Conservation (phyloP, 2,888 invertebrate species). For the Archips xylosteana region DNA sequence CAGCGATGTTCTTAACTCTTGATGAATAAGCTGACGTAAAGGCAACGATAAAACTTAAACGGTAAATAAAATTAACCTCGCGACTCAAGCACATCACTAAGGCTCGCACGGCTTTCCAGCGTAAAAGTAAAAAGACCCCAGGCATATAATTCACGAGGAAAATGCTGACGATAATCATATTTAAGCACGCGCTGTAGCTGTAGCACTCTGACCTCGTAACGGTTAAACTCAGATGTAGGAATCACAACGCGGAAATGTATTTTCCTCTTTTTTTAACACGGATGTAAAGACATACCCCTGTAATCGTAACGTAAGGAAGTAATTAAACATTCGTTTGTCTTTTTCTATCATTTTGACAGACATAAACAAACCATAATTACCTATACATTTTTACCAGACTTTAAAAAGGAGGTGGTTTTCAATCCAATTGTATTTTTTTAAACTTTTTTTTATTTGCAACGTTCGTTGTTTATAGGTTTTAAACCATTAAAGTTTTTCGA, state of each 20-base stretch:
- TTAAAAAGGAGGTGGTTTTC: too few relatives aligned
- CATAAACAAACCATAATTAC: too few relatives aligned
- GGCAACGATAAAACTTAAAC: background rate
- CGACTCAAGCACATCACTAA: background rate
- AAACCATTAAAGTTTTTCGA: too few relatives aligned
- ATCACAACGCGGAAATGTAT: constrained; percentile 1
- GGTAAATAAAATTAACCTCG: constrained; percentile 4
- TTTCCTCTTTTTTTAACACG: constrained; percentile 8
- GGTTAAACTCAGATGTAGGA: constrained; percentile 18
- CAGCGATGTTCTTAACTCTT: too few relatives aligned
- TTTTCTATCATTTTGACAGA: too few relatives aligned
- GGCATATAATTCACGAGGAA: constrained; percentile 47
- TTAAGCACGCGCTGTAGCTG: constrained; percentile 16
- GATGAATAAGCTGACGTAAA: background rate
- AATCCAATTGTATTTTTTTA: too few relatives aligned
- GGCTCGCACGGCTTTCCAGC: constrained; percentile 1
- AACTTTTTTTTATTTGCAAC: too few relatives aligned
- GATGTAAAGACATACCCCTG: background rate
- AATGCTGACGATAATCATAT: constrained; percentile 30
- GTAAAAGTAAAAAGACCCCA: constrained; percentile 43
- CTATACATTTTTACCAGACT: too few relatives aligned
- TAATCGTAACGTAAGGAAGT: too few relatives aligned
- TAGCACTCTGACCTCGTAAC: constrained; percentile 16
- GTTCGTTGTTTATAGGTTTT: too few relatives aligned
- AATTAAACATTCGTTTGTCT: too few relatives aligned